Evolutionary conservation across 2,888 invertebrate species (phyloP), one percentile per base, ranked within the genome.

Genomic region (Chalcis sispes): DNA sequence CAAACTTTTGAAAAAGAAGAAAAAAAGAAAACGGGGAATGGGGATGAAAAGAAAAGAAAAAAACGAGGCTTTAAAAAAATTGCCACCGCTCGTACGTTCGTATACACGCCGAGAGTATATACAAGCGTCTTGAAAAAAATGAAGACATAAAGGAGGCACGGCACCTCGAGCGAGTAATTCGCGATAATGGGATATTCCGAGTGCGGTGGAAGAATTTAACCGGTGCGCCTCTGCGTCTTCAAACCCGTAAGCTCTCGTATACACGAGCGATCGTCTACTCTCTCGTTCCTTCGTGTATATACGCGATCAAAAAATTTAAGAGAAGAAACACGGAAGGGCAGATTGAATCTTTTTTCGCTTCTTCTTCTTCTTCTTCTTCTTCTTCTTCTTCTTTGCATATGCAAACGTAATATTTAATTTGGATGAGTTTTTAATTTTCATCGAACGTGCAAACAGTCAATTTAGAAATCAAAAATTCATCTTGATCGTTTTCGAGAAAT

Each of bases 161-260:
- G 27, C 66, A 27, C 66, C 54, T 54, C 42, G 18, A 66, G 42
- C 54, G 29, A 58, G 56, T 58, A 42, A 67, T 56, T 67, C 42
- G 56, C 29, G 56, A 67, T 67, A 67, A 67, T 56, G 56, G 32
- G 42, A 46, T 20, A 66, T n/a, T n/a, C n/a, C n/a, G 36, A n/a
- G 20, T 23, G 50, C 65, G 23, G 36, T n/a, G 52, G 46, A 36
- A 65, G 46, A 52, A 65, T 52, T 36, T 20, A 61, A 42, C 23
- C 42, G 5, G 40, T 42, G 42, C 36, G 18, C 20, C 23, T 20
- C 29, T 18, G 48, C n/a, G 48, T n/a, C 48, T 50, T 36, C 10
- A 7, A 7, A 10, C 10, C 36, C 36, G 10, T 36, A 36, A 7
- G 10, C 10, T 7, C 36, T 4, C 10, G 10, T 36, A 36, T 36